Percentiles rank a stretch among this genome's conserved stretches.
phyloP scores from a whole-genome alignment of 2,797 vertebrate genomes.

The Salmo trutta region DNA sequence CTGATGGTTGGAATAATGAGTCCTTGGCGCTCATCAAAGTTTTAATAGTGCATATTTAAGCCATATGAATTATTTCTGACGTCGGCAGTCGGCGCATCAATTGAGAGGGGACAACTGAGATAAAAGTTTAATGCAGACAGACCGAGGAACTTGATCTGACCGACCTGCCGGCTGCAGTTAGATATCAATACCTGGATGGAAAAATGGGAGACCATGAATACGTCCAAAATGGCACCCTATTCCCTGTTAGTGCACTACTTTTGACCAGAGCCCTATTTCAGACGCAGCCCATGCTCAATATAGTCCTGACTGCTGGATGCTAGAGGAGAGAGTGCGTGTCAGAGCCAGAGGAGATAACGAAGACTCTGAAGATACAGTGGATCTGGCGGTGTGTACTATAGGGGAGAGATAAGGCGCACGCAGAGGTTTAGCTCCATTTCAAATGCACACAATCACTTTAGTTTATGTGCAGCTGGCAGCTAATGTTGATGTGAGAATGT shows the following conservation, averaged over 20 bases:
- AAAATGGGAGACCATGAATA: conserved; percentile 20
- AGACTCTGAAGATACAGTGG: background rate
- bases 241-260: background rate
- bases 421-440: background rate
- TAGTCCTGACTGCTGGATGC: background rate
- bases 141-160: conserved; percentile 58
- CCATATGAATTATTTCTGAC: conserved; percentile 55
- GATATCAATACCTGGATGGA: conserved; percentile 40
- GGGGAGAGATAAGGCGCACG: background rate
- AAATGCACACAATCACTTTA: background rate
- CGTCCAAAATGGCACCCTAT: background rate
- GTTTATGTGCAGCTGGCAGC: background rate
- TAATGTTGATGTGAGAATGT: background rate
- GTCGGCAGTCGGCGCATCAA: conserved; percentile 42
- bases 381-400: background rate
- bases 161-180: conserved; percentile 21
- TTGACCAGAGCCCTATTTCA: background rate
- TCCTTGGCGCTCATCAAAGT: conserved; percentile 61
- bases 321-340: conserved; percentile 2
- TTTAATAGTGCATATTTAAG: conserved; percentile 65
- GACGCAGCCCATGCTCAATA: background rate
- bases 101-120: conserved; percentile 53
- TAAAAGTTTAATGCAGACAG: conserved; percentile 74
- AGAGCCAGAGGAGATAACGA: conserved; percentile 28
- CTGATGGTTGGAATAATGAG: conserved; percentile 50